These are phyloP conservation scores for Oceanodroma tethys DNA, from an alignment of 2,113 vertebrate species.

Conservation along the genomic window DNA sequence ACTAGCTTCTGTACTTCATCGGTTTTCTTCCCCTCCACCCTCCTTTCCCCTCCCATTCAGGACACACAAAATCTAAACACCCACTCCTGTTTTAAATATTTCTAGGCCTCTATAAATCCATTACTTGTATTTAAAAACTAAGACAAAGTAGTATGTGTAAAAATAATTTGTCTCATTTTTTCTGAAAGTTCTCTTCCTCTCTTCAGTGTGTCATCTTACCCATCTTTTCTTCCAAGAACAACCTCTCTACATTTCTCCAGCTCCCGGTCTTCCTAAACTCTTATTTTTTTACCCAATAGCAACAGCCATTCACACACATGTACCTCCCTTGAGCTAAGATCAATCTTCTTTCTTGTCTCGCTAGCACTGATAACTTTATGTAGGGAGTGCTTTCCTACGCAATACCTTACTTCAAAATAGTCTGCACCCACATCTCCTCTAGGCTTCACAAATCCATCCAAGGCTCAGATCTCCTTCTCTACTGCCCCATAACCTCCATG, in stretches of 20 bases:
- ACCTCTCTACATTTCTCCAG: not conserved
- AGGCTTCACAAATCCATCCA: not conserved
- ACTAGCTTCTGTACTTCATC: not conserved
- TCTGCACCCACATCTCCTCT: not conserved
- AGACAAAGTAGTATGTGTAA: not conserved
- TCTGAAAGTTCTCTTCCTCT: not conserved
- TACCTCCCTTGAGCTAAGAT: not conserved
- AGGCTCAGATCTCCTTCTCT: not conserved
- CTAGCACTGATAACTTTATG: not conserved
- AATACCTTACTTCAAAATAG: not conserved
- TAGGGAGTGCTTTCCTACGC: not conserved
- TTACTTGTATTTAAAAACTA: not conserved
- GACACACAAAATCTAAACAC: not conserved
- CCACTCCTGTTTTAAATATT: not conserved
- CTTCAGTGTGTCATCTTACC: not conserved
- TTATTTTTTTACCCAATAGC: not conserved
- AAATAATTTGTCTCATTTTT: not conserved
- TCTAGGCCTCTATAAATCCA: not conserved
- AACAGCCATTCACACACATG: not conserved
- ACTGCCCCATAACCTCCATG: not conserved
- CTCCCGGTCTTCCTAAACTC: not conserved
- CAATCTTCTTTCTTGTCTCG: not conserved
- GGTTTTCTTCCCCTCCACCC: not conserved
- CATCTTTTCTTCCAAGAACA: not conserved
- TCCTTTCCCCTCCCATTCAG: not conserved